phyloP scores from a whole-genome alignment of 2,888 invertebrate species.

The Metacarcinus magister region DNA sequence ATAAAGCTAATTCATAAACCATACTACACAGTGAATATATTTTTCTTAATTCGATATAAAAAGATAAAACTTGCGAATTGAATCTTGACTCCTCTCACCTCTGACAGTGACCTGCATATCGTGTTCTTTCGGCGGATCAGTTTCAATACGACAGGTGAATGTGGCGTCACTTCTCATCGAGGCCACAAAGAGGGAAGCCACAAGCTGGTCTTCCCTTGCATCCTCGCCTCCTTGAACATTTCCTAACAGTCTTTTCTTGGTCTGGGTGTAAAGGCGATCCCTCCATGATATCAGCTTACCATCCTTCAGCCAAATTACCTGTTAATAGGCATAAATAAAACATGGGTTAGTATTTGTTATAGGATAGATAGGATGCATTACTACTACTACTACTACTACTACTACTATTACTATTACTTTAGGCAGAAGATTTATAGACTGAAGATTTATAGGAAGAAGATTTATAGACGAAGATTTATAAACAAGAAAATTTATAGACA shows the following conservation, averaged over 20 bases:
- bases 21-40: too few relatives aligned
- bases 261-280: slow-evolving; percentile 74
- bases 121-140: slow-evolving; percentile 67
- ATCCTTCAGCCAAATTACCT: slow-evolving; percentile 78
- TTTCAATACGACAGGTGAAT: slow-evolving; percentile 77
- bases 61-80: too few relatives aligned
- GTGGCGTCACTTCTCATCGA: slow-evolving; percentile 65
- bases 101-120: slow-evolving; percentile 58
- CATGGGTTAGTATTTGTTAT: not conserved
- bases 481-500: too few relatives aligned
- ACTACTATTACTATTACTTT: too few relatives aligned
- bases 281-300: slow-evolving; percentile 59
- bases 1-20: too few relatives aligned
- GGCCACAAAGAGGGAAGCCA: slow-evolving; percentile 70
- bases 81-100: slow-evolving; percentile 26
- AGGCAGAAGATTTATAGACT: too few relatives aligned
- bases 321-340: not conserved
- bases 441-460: too few relatives aligned
- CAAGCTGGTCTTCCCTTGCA: slow-evolving; percentile 40
- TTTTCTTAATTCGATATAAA: too few relatives aligned
- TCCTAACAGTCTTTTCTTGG: not conserved
- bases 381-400: too few relatives aligned
- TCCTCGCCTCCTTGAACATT: not conserved
- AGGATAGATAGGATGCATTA: not conserved
- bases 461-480: too few relatives aligned